phyloP scores from a whole-genome alignment of 1,140 invertebrate species.

The Hylaeus anthracinus region DNA sequence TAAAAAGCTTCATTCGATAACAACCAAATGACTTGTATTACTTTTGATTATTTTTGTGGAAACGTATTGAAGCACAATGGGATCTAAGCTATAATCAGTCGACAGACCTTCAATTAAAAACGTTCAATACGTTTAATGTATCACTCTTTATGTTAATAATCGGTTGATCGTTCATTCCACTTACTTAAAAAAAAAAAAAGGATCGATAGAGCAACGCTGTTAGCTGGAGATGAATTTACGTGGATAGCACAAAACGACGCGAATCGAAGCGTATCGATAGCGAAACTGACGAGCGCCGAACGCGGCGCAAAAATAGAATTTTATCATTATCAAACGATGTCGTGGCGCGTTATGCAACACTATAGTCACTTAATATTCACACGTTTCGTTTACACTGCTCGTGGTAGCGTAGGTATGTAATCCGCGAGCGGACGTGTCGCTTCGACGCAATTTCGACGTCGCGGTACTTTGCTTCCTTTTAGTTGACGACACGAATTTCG shows the following conservation, averaged over 20 bases:
- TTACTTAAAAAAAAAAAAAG: too few species aligned
- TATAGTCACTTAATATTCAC: slow-evolving; percentile 29
- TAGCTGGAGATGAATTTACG: background rate
- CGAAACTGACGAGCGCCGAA: background rate
- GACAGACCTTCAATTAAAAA: too few species aligned
- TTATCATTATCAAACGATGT: slow-evolving; percentile 50
- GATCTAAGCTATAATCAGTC: too few species aligned
- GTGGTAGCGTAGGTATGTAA: slow-evolving; percentile 1
- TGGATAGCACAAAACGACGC: background rate
- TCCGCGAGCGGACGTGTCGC: slow-evolving; percentile 5
- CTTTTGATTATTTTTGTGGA: too few species aligned
- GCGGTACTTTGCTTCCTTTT: background rate
- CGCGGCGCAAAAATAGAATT: slow-evolving; percentile 16
- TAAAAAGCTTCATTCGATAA: too few species aligned
- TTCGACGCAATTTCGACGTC: slow-evolving; percentile 3
- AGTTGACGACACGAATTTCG: background rate
- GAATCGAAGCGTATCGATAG: slow-evolving; percentile 24
- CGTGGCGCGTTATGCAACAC: slow-evolving; percentile 19
- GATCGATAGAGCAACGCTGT: background rate
- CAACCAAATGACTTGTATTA: too few species aligned
- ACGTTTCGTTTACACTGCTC: slow-evolving; percentile 14
- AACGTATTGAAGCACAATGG: too few species aligned
- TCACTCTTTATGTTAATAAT: too few species aligned
- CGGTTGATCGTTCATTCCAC: too few species aligned
- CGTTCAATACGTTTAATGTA: too few species aligned